Conservation (phyloP, 2,888 invertebrate species). For the Morinoia aosen region DNA sequence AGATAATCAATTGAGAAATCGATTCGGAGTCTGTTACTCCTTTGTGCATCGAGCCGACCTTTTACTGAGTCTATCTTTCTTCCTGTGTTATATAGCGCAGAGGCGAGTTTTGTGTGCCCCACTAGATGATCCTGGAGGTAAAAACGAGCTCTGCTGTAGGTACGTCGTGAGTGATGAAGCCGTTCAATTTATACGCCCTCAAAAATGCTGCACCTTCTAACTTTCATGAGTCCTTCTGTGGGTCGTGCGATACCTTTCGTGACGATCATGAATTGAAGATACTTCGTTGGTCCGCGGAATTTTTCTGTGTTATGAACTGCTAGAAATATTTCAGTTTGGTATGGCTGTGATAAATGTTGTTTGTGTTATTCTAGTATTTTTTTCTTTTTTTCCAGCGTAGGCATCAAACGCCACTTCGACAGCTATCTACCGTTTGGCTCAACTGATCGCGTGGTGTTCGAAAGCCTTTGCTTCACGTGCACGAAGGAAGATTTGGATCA, state of each 20-base stretch:
- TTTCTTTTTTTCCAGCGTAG: slow-evolving; percentile 49
- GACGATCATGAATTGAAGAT: background rate
- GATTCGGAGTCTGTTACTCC: background rate
- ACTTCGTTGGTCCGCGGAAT: background rate
- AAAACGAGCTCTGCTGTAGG: background rate
- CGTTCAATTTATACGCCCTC: background rate
- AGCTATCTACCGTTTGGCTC: slow-evolving; percentile 56
- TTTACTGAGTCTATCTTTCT: background rate
- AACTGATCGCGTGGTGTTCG: slow-evolving; percentile 57
- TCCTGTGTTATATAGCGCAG: background rate
- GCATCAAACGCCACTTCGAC: slow-evolving; percentile 54
- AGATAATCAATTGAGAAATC: background rate
- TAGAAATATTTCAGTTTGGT: background rate
- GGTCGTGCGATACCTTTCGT: background rate
- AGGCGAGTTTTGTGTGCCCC: slow-evolving; percentile 7
- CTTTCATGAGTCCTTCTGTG: background rate
- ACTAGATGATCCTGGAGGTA: background rate
- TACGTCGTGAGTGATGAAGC: background rate
- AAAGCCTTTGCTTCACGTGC: slow-evolving; percentile 58
- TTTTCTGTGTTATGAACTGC: background rate
- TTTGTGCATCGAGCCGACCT: background rate
- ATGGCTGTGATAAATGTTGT: background rate
- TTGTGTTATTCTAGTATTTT: background rate
- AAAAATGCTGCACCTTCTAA: background rate
- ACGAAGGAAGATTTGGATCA: slow-evolving; percentile 45